A percentile compares a stretch with the other conserved stretches of the same genome.
These are phyloP conservation scores for Piliocolobus tephrosceles DNA, from an alignment of 2,113 vertebrate species.

Conservation along the genomic window DNA sequence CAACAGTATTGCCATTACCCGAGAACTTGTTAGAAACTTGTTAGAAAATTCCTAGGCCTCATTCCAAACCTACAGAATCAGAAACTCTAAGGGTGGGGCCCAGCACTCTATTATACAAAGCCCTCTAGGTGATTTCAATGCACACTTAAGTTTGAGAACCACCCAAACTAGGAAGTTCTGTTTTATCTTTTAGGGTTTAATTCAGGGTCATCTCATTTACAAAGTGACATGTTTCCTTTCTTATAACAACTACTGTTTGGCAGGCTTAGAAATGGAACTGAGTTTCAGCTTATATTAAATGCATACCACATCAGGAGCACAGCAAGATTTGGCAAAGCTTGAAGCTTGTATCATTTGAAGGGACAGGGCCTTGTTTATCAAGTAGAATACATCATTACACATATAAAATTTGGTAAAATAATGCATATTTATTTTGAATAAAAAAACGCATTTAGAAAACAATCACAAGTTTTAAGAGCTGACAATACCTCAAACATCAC, in stretches of 20 bases:
- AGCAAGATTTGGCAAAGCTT: not conserved
- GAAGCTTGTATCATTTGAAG: not conserved
- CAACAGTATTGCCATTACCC: not conserved
- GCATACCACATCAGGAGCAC: not conserved
- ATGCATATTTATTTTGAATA: not conserved
- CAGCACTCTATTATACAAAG: not conserved
- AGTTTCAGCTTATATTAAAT: not conserved
- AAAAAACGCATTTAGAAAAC: not conserved
- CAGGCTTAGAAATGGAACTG: not conserved
- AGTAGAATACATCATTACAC: not conserved
- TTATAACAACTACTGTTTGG: not conserved
- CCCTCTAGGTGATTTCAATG: not conserved
- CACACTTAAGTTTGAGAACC: not conserved
- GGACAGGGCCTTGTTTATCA: not conserved
- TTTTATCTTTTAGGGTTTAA: not conserved
- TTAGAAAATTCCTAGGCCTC: not conserved
- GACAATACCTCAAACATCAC: not conserved
- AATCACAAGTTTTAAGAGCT: not conserved
- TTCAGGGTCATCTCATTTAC: not conserved
- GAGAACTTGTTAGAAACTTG: not conserved
- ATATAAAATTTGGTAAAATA: not conserved
- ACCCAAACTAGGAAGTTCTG: not conserved
- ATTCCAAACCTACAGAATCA: not conserved
- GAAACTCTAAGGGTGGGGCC: not conserved
- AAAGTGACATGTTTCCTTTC: no score